Base-by-base conservation (phyloP, 1,140 invertebrate species). In the Chymomyza costata region DNA sequence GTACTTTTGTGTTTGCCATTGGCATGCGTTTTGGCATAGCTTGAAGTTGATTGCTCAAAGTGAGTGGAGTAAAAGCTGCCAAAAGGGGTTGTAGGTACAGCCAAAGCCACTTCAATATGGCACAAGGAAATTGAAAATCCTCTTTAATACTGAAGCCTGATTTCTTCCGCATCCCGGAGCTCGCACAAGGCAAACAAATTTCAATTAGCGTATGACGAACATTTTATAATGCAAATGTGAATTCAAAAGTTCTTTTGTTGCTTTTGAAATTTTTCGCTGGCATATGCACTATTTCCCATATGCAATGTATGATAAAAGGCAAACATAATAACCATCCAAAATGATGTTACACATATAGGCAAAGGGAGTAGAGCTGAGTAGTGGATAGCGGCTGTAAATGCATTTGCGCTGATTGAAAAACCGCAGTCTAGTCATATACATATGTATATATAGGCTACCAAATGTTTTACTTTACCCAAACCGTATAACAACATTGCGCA, bases 1-100 rank as follows among this genome's bases (percentile, higher is more conserved):
- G n/a, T n/a, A n/a, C n/a, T n/a, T n/a, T n/a, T n/a, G n/a, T n/a
- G n/a, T 25, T 25, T 56, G 61, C 50, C 48, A 49, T 21, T 41
- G 44, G 47, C 59, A 64, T 64, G 61, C 55, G 43, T 69, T 67
- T 65, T 55, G 66, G 54, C 49, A n/a, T n/a, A 59, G 54, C 65
- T 45, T 31, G 41, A 64, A 63, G 51, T 64, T 64, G 60, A 65
- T 55, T 65, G 61, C 56, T 61, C 61, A 68, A 62, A 69, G 49
- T 59, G 30, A 49, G 44, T 13, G 57, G 18, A 45, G 46, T 15
- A 10, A 14, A 8, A 41, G 13, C 16, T 15, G 28, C 35, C 17
- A 7, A 1, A 7, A 44, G 13, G 6, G 14, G 25, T 16, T 16
- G 10, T 13, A 11, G 3, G 19, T 3, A 19, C n/a, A 40, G 17